These are phyloP conservation scores for Gadopsis bispinosus DNA, from an alignment of 2,797 vertebrate genomes.

Conservation along the genomic window DNA sequence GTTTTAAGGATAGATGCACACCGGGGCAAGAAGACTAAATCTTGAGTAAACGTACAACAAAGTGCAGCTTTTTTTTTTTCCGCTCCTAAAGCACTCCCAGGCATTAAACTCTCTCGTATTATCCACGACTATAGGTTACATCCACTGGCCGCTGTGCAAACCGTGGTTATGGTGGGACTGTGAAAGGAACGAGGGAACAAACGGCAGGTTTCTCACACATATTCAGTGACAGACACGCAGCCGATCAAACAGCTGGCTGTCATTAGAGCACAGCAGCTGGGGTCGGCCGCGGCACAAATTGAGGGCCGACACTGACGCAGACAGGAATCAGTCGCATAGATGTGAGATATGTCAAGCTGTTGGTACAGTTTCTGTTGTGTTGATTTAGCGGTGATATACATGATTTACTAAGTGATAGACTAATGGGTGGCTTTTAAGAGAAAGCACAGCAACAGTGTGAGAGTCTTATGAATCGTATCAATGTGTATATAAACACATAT, in stretches of 20 bases:
- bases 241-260: constrained; percentile 81
- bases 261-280: constrained; percentile 80
- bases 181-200: constrained; percentile 64
- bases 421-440: neutral
- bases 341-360: constrained; percentile 34
- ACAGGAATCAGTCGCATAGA: constrained; percentile 54
- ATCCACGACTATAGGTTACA: constrained; percentile 60
- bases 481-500: too few relatives aligned
- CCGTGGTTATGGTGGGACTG: constrained; percentile 43
- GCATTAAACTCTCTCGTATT: constrained; percentile 47
- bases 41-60: constrained; percentile 22
- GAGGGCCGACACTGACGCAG: constrained; percentile 48
- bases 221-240: constrained; percentile 77
- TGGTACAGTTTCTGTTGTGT: neutral
- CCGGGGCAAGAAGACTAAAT: constrained; percentile 22
- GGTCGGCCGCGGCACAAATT: constrained; percentile 33
- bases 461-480: too few relatives aligned
- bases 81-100: constrained; percentile 41
- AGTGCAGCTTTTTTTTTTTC: constrained; percentile 7
- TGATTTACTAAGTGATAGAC: neutral
- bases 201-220: constrained; percentile 81
- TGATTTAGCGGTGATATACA: constrained; percentile 8
- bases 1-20: constrained; percentile 44
- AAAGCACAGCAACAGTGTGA: too few relatives aligned
- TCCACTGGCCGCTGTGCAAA: constrained; percentile 61